phyloP scores from a whole-genome alignment of 1,140 invertebrate species.

The Coptotermes formosanus region DNA sequence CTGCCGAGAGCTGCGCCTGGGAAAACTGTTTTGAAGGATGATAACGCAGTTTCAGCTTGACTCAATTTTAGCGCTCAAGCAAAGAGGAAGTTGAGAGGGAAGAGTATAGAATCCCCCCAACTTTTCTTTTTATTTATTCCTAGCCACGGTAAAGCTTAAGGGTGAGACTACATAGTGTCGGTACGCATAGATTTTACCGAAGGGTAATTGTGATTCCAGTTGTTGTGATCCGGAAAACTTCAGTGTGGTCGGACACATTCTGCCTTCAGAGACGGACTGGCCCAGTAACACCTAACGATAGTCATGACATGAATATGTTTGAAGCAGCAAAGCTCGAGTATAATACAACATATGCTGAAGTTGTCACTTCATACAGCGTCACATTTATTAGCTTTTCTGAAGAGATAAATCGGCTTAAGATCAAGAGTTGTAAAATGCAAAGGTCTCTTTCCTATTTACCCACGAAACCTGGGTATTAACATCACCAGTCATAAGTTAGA shows the following conservation, averaged over 20 bases:
- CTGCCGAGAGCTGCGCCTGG: neutral
- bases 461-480: no score
- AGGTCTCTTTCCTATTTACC: no score
- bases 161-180: neutral
- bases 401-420: no score
- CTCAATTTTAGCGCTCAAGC: neutral
- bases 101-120: neutral
- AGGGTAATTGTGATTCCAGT: neutral
- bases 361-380: no score
- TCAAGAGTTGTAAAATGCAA: no score
- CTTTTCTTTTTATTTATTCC: neutral
- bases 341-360: no score
- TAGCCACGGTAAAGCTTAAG: neutral
- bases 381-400: no score
- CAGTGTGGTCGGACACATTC: neutral
- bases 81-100: neutral
- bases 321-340: no score
- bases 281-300: no score
- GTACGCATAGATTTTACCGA: neutral
- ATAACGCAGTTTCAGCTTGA: slow-evolving; percentile 1
- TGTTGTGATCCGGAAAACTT: neutral
- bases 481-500: no score
- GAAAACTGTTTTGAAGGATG: slow-evolving; percentile 8
- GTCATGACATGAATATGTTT: no score
- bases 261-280: neutral